Evolutionary conservation across 2,113 vertebrate species (phyloP), one percentile per base, ranked within the genome.

Genomic region (Phocoena phocoena): DNA sequence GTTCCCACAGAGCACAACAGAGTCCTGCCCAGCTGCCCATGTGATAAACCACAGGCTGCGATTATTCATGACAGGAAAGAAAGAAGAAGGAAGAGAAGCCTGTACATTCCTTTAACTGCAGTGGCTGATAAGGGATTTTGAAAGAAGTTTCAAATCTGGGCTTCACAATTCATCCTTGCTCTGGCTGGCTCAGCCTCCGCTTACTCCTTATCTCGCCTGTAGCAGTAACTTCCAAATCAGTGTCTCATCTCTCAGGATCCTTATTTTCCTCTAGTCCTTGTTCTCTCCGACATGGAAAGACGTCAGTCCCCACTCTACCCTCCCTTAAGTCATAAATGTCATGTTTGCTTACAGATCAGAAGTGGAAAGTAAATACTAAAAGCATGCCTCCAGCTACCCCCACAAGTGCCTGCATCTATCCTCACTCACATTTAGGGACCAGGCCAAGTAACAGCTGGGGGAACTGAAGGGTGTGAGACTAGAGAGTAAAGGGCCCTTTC

Each of bases 261-360:
- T 70, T 70, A 20, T 91, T 96, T 93, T 53, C 31, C 13, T 79
- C 38, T 50, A 74, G 89, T 53, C 6, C 28, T 71, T 15, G 12
- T 36, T 44, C 41, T 81, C 44, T 20, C 44, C 2, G 6, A 71
- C 53, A 9, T 14, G 20, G 73, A 90, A 94, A 76, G 74, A 67
- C 0, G 0, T 55, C 55, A 67, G 38, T 50, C 18, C 20, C n/a
- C 20, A 31, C n/a, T 10, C 21, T 8, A 26, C 53, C 11, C 53
- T 82, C 23, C 10, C 41, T 82, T 77, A 76, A 93, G 55, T 84
- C 63, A 26, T 18, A n/a, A 96, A 81, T 80, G 50, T 84, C 53
- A n/a, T 60, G 23, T 93, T 95, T 91, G 50, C 60, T 94, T 85
- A 25, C 8, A 71, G 21, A 28, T n/a, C 38, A 94, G 55, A 95